A percentile compares a stretch with the other conserved stretches of the same genome.
Conservation (phyloP, 2,797 vertebrate genomes). For the Adelosebastes latens region DNA sequence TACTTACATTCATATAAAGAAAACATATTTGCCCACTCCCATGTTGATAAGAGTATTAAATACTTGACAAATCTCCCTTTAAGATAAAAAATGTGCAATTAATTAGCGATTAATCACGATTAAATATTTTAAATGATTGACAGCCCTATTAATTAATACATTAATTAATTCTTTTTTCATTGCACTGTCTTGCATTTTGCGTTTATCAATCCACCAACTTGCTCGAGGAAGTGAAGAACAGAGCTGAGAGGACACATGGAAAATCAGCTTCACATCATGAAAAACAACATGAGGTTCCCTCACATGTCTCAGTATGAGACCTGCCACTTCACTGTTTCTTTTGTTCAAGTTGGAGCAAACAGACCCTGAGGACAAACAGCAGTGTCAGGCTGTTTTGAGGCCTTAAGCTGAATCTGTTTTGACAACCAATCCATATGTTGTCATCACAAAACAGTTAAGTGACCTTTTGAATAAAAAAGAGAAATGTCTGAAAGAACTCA, state of each 20-base stretch:
- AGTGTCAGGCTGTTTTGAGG: not conserved
- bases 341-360: not conserved
- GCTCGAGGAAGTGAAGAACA: not conserved
- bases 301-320: not conserved
- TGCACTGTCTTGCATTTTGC: not conserved
- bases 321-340: not conserved
- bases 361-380: not conserved
- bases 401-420: not conserved
- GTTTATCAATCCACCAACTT: no score
- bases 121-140: no score
- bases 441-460: not conserved
- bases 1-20: no score
- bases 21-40: no score
- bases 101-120: no score
- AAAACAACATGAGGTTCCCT: not conserved
- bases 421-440: not conserved
- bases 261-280: not conserved
- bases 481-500: not conserved
- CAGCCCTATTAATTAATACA: no score
- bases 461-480: not conserved
- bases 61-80: no score
- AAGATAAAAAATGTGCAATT: no score
- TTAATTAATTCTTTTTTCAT: not conserved
- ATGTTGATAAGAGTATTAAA: no score
- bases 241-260: not conserved